Conservation (phyloP, 2,797 vertebrate genomes). For the Helarctos malayanus region DNA sequence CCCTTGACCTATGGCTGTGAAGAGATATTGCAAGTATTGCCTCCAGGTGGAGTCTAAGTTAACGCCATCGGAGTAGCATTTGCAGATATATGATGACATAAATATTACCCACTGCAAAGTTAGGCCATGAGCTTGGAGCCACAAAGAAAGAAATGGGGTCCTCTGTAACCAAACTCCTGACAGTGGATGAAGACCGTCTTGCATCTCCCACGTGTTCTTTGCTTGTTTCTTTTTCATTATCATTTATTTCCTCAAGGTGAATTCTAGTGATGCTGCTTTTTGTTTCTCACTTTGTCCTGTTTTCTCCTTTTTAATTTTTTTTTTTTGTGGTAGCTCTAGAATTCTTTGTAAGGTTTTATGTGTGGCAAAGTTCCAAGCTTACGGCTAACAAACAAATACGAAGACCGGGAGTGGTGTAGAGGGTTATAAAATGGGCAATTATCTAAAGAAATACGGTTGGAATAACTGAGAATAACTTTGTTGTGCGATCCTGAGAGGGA, state of each 20-base stretch:
- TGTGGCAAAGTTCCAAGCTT: background rate
- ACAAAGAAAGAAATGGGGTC: background rate
- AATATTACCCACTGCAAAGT: background rate
- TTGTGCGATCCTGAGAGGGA: background rate
- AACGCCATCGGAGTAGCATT: background rate
- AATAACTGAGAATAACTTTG: background rate
- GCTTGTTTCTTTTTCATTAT: background rate
- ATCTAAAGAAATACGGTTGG: background rate
- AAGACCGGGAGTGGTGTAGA: background rate
- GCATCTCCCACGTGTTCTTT: background rate
- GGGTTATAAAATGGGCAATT: background rate
- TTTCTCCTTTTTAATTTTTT: background rate
- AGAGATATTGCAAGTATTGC: background rate
- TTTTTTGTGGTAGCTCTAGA: background rate
- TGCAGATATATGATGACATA: background rate
- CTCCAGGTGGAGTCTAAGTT: background rate
- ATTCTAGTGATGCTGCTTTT: background rate
- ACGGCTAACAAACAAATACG: background rate
- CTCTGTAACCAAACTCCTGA: background rate
- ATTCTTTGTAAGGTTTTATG: background rate
- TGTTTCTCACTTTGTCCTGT: background rate
- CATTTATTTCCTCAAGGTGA: background rate
- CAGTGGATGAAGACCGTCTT: too few species aligned
- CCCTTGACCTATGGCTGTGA: background rate
- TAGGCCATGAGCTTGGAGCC: background rate